Base-by-base conservation (phyloP, 2,113 vertebrate species). In the Lepus europaeus region DNA sequence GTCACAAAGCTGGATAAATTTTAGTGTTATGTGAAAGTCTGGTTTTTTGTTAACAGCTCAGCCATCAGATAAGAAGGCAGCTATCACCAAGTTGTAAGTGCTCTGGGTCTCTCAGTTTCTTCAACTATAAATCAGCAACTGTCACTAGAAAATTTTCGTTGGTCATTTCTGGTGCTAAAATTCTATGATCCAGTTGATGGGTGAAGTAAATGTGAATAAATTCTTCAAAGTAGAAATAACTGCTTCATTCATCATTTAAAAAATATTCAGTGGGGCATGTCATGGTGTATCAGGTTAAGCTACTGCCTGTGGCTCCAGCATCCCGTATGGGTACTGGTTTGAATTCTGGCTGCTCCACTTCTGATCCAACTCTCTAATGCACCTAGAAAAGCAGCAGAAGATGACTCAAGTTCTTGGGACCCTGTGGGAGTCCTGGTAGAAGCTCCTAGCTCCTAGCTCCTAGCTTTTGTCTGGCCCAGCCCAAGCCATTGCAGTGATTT, bases 211-310 rank as follows among this genome's bases (percentile, higher is more conserved):
- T 39, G 0, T 85, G 19, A 6, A 59, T 70, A 80, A 64, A 93
- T 77, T 93, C 45, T 88, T 95, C 69, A 87, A 81, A 88, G 12
- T 49, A 68, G 6, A 13, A 82, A 61, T 93, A 23, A 69, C 87
- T 68, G 74, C 56, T 45, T 80, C 10, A 63, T 79, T 76, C 70
- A 66, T 85, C 82, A 84, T 91, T 63, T 93, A 13, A 4, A 89
- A 33, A 73, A 78, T 93, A 66, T 49, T 77, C 86, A 77, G 63
- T 93, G 56, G 13, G 56, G 19, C 13, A 6, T 14, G 56, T 59
- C 56, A 59, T 59, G 14, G 56, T 19, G 45, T 19, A 12, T 17
- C 56, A 59, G 56, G 56, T 19, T 59, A 14, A 59, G 56, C 56
- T 59, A 19, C 56, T 59, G 12, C 45, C 56, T 59, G 56, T 59